Conservation (phyloP, 1,140 invertebrate genomes). For the Frieseomelitta varia region DNA sequence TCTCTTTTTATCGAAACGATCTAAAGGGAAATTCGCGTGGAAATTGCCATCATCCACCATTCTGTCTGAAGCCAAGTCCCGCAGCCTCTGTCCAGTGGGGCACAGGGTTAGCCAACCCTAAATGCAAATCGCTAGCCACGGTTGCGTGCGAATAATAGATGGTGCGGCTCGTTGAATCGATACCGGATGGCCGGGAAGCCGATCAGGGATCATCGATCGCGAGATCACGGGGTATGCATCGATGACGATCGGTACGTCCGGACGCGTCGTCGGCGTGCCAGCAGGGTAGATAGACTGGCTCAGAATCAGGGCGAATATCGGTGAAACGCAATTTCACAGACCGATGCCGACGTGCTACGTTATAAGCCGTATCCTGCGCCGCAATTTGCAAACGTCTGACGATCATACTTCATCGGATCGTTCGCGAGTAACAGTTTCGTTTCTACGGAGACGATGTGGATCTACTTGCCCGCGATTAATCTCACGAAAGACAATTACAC, state of each 20-base stretch:
- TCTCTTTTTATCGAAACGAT: not conserved
- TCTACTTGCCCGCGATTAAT: not conserved
- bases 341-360: constrained; percentile 44
- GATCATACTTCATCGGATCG: not conserved
- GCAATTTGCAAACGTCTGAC: constrained; percentile 12
- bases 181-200: not conserved
- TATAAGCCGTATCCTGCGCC: constrained; percentile 46
- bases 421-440: not conserved
- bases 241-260: not conserved
- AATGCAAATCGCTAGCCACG: constrained; percentile 30
- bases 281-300: not conserved
- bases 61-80: not conserved
- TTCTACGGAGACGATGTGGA: not conserved
- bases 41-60: not conserved
- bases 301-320: constrained; percentile 48
- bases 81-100: not conserved
- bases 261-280: constrained; percentile 21
- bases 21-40: not conserved
- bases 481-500: not conserved
- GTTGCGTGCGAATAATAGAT: constrained; percentile 16
- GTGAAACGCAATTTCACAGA: constrained; percentile 54
- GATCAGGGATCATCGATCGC: constrained; percentile 36
- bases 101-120: not conserved
- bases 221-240: not conserved
- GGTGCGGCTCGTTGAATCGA: constrained; percentile 14